Base-by-base conservation (phyloP, 2,888 invertebrate species). In the Nomada hirtipes region DNA sequence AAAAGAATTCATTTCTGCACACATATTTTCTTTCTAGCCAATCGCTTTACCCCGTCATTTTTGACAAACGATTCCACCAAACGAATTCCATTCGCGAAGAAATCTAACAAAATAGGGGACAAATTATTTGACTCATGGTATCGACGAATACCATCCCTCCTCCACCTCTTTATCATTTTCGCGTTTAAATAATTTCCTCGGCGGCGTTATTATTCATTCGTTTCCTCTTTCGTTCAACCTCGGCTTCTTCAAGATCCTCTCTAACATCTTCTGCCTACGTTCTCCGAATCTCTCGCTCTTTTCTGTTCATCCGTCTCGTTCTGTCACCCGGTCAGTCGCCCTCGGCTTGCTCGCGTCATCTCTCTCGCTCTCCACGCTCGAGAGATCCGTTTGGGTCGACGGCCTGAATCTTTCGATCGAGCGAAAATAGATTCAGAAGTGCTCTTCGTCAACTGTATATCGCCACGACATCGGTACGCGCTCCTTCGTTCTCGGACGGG, bases 351-450 rank as follows among this genome's bases (percentile, higher is more conserved):
- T 79, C 72, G 72, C 72, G 20, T 29, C 72, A 36, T 86, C 71
- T 77, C 72, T 63, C 59, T 79, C 59, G 59, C 60, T 47, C 81
- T 76, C 64, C 79, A 74, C 69, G 72, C 64, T 70, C 76, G 79
- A 78, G 84, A 88, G 86, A 88, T 86, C 88, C 88, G 86, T 88
- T 86, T 86, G 82, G 88, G 88, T 88, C 88, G 86, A 88, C 88
- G 88, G 88, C 88, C 88, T 86, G 86, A 79, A 88, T 88, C 88
- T 88, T 86, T 88, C 88, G 85, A 88, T 88, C 86, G 86, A 83
- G 88, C 88, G 83, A 88, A 88, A 88, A 88, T 88, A 88, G 88
- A 88, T 88, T 79, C 83, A 88, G 88, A 88, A 88, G 85, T 88
- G 85, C 79, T 83, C 86, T 79, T 88, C 88, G 85, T 88, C 88